These are phyloP conservation scores for Drosophila lini DNA, from an alignment of 1,140 invertebrate genomes.

Conservation along the genomic window DNA sequence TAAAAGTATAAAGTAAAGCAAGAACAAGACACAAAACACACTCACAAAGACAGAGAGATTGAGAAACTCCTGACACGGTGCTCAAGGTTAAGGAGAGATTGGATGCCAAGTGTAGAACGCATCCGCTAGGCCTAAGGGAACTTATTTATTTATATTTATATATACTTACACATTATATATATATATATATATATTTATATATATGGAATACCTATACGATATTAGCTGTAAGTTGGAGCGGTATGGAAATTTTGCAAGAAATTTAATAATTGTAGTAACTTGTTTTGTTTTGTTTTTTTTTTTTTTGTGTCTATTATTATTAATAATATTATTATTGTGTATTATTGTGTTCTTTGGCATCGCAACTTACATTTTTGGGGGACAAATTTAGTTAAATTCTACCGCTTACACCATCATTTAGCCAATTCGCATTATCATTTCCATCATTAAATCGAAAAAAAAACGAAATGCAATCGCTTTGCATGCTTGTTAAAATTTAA, in stretches of 20 bases:
- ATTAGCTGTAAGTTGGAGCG: slow-evolving; percentile 35
- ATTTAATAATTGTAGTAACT: slow-evolving; percentile 13
- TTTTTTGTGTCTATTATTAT: slow-evolving; percentile 5
- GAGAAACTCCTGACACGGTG: slow-evolving; percentile 33
- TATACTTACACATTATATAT: slow-evolving; percentile 12
- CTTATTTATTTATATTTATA: slow-evolving; percentile 46
- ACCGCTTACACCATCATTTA: slow-evolving; percentile 25
- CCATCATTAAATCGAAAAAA: slow-evolving; percentile 12
- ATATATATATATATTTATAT: slow-evolving; percentile 10
- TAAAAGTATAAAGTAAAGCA: slow-evolving; percentile 13
- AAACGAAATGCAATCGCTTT: slow-evolving; percentile 5
- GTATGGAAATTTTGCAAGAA: slow-evolving; percentile 31
- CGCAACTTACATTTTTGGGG: slow-evolving; percentile 15
- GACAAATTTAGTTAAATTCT: slow-evolving; percentile 39
- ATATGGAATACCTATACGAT: slow-evolving; percentile 32
- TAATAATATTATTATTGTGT: slow-evolving; percentile 1
- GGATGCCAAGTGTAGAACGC: slow-evolving; percentile 12
- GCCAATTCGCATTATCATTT: slow-evolving; percentile 31
- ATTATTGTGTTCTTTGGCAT: slow-evolving; percentile 26
- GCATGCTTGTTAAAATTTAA: slow-evolving; percentile 26
- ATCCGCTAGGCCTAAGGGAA: slow-evolving; percentile 48
- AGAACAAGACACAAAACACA: slow-evolving; percentile 14
- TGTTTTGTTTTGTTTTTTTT: slow-evolving; percentile 36
- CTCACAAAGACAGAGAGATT: slow-evolving; percentile 27
- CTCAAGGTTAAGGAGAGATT: slow-evolving; percentile 13